These are phyloP conservation scores for Monopis laevigella DNA, from an alignment of 2,888 invertebrate genomes.

Conservation along the genomic window DNA sequence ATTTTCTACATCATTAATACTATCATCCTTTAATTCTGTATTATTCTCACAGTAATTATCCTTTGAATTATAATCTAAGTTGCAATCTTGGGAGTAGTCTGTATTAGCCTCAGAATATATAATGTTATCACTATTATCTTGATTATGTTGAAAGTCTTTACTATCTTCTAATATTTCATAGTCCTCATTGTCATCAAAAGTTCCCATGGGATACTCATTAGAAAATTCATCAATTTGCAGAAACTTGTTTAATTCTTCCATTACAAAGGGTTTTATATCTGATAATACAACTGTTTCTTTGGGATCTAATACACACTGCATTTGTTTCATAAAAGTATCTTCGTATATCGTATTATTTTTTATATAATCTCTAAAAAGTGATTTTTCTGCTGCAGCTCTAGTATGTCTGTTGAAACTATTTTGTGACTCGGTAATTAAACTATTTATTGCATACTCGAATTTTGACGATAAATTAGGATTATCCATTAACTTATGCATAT, in stretches of 20 bases:
- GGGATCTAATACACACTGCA: slow-evolving; percentile 68
- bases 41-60: neutral
- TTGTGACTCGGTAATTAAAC: slow-evolving; percentile 58
- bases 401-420: slow-evolving; percentile 53
- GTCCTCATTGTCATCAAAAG: slow-evolving; percentile 8
- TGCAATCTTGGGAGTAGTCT: neutral
- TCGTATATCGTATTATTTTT: slow-evolving; percentile 73
- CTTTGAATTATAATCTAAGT: no score
- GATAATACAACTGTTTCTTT: slow-evolving; percentile 64
- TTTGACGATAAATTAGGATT: slow-evolving; percentile 59
- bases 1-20: neutral
- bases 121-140: neutral
- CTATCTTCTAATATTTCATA: neutral
- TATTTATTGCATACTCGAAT: slow-evolving; percentile 60
- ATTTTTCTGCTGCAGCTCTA: slow-evolving; percentile 56
- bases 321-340: slow-evolving; percentile 78
- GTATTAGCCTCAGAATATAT: neutral
- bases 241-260: slow-evolving; percentile 67
- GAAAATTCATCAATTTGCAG: slow-evolving; percentile 53
- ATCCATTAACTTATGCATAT: slow-evolving; percentile 56
- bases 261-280: slow-evolving; percentile 67
- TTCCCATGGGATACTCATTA: slow-evolving; percentile 26
- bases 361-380: slow-evolving; percentile 58
- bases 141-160: slow-evolving; percentile 2
- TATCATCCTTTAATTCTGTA: neutral